Percentiles rank a stretch among this genome's conserved stretches.
phyloP scores from a whole-genome alignment of 2,888 invertebrate genomes.

The Melanargia galathea region DNA sequence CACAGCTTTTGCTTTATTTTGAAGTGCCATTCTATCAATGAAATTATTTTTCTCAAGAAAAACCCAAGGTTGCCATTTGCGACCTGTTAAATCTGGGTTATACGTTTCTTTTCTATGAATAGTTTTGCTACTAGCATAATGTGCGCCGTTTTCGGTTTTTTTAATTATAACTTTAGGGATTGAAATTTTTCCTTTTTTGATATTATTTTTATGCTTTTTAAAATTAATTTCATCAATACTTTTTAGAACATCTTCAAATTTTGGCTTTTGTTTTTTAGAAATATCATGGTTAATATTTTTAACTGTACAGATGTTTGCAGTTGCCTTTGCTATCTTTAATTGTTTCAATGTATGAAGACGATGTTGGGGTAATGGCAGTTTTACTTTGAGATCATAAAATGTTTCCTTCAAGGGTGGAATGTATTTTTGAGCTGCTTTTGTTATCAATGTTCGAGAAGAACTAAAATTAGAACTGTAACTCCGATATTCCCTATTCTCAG shows the following conservation, averaged over 20 bases:
- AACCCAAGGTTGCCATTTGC: constrained; percentile 80
- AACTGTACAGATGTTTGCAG: constrained; percentile 46
- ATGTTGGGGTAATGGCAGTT: constrained; percentile 71
- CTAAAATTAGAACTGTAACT: constrained; percentile 48
- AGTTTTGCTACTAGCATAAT: constrained; percentile 74
- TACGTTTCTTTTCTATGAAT: constrained; percentile 53
- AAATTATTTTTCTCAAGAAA: constrained; percentile 72
- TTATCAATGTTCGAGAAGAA: constrained; percentile 64
- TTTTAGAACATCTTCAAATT: constrained; percentile 79
- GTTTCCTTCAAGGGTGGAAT: constrained; percentile 74
- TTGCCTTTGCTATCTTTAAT: constrained; percentile 57
- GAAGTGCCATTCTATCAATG: constrained; percentile 74
- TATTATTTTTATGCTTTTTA: constrained; percentile 69
- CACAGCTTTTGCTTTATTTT: constrained; percentile 67
- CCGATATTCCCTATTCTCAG: constrained; percentile 62
- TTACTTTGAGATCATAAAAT: constrained; percentile 69
- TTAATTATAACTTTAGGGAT: constrained; percentile 79
- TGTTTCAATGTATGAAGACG: constrained; percentile 70
- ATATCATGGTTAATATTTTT: constrained; percentile 47
- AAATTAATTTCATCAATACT: constrained; percentile 77
- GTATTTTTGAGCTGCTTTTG: constrained; percentile 79
- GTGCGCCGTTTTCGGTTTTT: constrained; percentile 73
- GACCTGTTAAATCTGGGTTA: constrained; percentile 75
- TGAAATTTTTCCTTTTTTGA: constrained; percentile 61
- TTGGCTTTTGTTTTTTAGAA: constrained; percentile 72